Conservation (phyloP, 2,888 invertebrate genomes). For the Acleris holmiana region DNA sequence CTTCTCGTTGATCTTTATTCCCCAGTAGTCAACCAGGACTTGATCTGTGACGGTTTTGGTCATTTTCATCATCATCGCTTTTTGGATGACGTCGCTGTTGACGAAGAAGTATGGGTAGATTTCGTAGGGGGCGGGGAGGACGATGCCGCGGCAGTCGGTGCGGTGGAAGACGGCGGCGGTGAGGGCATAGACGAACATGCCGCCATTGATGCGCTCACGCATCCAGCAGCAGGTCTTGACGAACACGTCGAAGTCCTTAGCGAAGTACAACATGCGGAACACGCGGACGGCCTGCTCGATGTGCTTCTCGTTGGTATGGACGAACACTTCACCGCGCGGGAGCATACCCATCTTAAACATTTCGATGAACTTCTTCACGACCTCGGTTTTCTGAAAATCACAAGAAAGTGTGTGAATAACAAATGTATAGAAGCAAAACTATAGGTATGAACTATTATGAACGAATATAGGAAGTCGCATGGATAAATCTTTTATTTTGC, state of each 20-base stretch:
- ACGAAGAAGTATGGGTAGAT: constrained; percentile 91
- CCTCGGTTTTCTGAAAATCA: constrained; percentile 78
- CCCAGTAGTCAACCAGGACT: constrained; percentile 79
- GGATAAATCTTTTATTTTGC: too few relatives aligned
- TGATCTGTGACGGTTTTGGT: constrained; percentile 84
- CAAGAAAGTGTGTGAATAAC: neutral
- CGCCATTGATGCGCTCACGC: constrained; percentile 88
- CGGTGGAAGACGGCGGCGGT: constrained; percentile 88
- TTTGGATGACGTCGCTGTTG: constrained; percentile 88
- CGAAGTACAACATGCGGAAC: constrained; percentile 86
- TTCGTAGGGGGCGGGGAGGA: constrained; percentile 90
- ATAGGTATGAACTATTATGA: too few relatives aligned
- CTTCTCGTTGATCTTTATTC: constrained; percentile 79
- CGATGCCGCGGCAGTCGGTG: constrained; percentile 86
- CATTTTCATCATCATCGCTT: constrained; percentile 86
- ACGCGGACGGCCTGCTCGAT: constrained; percentile 86
- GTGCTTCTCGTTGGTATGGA: constrained; percentile 85
- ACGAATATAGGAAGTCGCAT: neutral
- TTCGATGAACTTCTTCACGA: constrained; percentile 83
- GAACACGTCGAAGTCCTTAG: constrained; percentile 88
- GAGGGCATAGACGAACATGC: constrained; percentile 89
- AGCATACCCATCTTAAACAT: constrained; percentile 84
- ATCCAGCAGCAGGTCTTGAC: constrained; percentile 88
- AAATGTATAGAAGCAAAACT: neutral
- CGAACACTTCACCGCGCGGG: constrained; percentile 85